Evolutionary conservation across 1,140 invertebrate species (phyloP), one percentile per base, ranked within the genome.

Genomic region (Drosophila albomicans): DNA sequence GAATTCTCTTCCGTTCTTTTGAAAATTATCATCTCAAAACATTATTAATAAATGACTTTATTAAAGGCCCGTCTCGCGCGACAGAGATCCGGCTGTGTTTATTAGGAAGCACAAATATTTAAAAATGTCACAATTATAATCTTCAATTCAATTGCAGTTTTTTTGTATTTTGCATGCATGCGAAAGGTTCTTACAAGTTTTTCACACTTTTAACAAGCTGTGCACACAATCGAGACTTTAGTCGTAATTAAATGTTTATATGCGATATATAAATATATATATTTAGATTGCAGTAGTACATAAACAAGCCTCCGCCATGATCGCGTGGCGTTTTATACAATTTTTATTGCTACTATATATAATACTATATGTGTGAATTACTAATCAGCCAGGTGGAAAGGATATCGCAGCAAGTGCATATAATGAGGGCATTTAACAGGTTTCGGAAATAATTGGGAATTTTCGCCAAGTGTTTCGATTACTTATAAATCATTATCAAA

Each of bases 91-190:
- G 77, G 79, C 59, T 86, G 64, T 59, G 46, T 52, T 61, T 62
- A 68, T 85, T 85, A 64, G 75, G 75, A 78, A 81, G 71, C 74
- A 56, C 38, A 63, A 71, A 75, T 85, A 85, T 78, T 71, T 51
- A 72, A 68, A 78, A 85, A 68, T 80, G 81, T 65, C 58, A 78
- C 75, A 85, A 85, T 81, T 85, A 85, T 85, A 71, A 64, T 49
- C 56, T 54, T 77, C 30, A 63, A 68, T 64, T 48, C 38, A 30
- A 45, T 15, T 70, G 41, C 28, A 72, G 7, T 38, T 38, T 38
- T 38, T 38, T 38, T 38, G 48, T 10, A 56, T 16, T 46, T 67
- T 66, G 41, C 10, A 52, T 63, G 35, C 70, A 5, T 57, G 75
- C 49, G 70, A 78, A 85, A 78, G 84, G 65, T 67, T 80, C 74